phyloP scores from a whole-genome alignment of 2,888 invertebrate genomes.

The Geophilus truncorum region DNA sequence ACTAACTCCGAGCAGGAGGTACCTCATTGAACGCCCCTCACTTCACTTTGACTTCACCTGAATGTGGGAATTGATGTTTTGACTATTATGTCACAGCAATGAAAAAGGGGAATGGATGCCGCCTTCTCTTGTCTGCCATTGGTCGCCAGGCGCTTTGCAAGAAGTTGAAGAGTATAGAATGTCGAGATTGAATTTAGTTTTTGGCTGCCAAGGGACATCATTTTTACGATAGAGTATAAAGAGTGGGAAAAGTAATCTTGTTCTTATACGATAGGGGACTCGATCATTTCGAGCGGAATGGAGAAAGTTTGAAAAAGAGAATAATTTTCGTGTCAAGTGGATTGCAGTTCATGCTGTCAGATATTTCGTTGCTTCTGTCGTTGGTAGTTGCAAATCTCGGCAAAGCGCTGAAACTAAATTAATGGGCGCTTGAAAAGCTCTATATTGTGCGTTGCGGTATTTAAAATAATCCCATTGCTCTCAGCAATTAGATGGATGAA shows the following conservation, averaged over 20 bases:
- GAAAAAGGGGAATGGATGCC: not conserved
- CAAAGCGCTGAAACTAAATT: not conserved
- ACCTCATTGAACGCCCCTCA: too few species aligned
- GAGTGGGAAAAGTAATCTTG: constrained; percentile 7
- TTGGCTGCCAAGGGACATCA: not conserved
- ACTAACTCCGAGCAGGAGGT: too few species aligned
- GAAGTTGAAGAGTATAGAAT: not conserved
- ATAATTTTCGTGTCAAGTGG: constrained; percentile 3
- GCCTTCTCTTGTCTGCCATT: not conserved
- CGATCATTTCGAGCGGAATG: not conserved
- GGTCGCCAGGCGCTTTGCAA: not conserved
- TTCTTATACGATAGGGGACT: not conserved
- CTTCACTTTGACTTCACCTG: too few species aligned
- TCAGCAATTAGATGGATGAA: not conserved
- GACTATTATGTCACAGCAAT: not conserved
- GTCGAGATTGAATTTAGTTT: constrained; percentile 11
- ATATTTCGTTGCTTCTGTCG: not conserved
- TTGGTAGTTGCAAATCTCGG: not conserved
- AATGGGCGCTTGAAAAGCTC: not conserved
- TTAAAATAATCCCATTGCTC: not conserved
- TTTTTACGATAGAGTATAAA: constrained; percentile 16
- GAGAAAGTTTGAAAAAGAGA: not conserved
- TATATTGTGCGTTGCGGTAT: not conserved
- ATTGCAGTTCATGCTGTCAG: not conserved
- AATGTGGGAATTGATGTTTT: not conserved